Evolutionary conservation across 2,888 invertebrate genomes (phyloP), one percentile per base, ranked within the genome.

Genomic region (Therioaphis trifolii): DNA sequence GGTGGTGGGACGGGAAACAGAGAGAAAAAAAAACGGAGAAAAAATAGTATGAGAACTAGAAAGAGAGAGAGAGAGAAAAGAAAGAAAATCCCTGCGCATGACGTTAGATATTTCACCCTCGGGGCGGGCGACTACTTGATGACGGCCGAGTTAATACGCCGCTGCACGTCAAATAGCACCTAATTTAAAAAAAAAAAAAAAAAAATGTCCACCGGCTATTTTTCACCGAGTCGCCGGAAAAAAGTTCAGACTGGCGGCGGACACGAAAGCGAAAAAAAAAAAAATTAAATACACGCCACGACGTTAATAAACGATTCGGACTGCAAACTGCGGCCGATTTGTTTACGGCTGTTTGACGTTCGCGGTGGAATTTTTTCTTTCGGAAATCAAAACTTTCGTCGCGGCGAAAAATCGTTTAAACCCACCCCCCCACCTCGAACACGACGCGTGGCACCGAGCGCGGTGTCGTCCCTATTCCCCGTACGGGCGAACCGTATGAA

Each of bases 51-150:
- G n/a, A n/a, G n/a, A n/a, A n/a, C n/a, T n/a, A n/a, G 24, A 75
- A 14, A 11, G 14, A 40, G 24, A 58, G 58, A 35, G 9, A 11
- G 15, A 24, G 15, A 77, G 14, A 15, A 63, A 63, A 71, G 24
- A 49, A 77, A 49, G 29, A 29, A 79, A 80, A 80, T 80, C 80
- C 71, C 61, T 80, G 80, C 46, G 24, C 46, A 71, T 71, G 80
- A 80, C 80, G 80, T 80, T 80, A 80, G 61, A 80, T 80, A 58
- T 80, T 80, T 80, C 71, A 80, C 29, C 14, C 78, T 49, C 52
- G 5, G 29, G 68, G 24, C 12, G 18, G 35, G 49, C 71, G 27
- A 18, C 43, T 71, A 49, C 49, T 24, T 24, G 72, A 74, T 40
- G 29, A 35, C 18, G 74, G 29, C 61, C 29, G 27, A 24, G 71